Base-by-base conservation (phyloP, 2,888 invertebrate genomes). In the Leptinotarsa peninsularis region DNA sequence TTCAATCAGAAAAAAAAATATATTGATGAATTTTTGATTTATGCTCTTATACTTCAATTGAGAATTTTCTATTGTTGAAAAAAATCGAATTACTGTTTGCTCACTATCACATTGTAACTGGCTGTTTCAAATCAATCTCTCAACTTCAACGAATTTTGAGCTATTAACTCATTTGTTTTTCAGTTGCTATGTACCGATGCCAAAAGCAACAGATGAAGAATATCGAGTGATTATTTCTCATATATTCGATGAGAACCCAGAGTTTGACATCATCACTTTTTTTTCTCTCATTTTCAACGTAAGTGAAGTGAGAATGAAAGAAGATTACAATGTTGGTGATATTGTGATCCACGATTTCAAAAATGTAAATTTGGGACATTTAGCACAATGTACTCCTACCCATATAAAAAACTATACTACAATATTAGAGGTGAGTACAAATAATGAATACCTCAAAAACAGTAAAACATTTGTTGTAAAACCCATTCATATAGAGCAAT, bases 291-390 rank as follows among this genome's bases (percentile, higher is more conserved):
- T 88, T 4, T 87, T 89, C 67, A 89, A 90, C 86, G 87, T 90
- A 82, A 86, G 84, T 1, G 90, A 91, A 73, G 83, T 91, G 56
- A 86, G 90, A 77, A 72, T 90, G n/a, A 87, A 86, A 67, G 86
- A 88, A 67, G 90, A 91, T 78, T 89, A 89, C 74, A 85, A 88
- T 74, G 76, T 89, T 1, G 87, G 87, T 3, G 90, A 90, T 71
- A 87, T 90, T 23, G 87, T 89, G 86, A 80, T 91, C 0, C 76
- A 90, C 17, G 90, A 91, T 72, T 84, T 90, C 72, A 85, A 88
- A 27, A 81, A 86, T 3, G 77, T 86, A 1, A 86, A 86, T 1
- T 81, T 90, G 10, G 86, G 87, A 0, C 89, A 90, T 78, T 72
- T 90, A 2, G 76, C 89, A 3, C 87, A 89, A 79, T 74, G 90